phyloP scores from a whole-genome alignment of 2,113 vertebrate genomes.

The Lucifuga dentata region DNA sequence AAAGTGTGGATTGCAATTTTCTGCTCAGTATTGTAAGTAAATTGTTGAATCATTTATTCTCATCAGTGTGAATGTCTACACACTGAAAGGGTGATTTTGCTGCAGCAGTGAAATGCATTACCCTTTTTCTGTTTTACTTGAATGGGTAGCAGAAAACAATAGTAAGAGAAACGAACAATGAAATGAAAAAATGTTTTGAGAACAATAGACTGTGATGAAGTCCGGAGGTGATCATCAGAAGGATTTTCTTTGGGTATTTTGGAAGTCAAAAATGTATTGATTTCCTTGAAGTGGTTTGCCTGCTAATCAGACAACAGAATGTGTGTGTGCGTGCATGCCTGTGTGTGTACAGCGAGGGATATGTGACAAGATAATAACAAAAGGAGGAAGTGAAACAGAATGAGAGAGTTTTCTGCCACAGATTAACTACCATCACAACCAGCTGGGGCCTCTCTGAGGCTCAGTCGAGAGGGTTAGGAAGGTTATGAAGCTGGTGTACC shows the following conservation, averaged over 20 bases:
- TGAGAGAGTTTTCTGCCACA: conserved; percentile 14
- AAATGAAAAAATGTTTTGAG: conserved; percentile 28
- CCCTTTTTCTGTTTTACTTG: conserved; percentile 12
- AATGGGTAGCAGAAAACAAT: conserved; percentile 15
- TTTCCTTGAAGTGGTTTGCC: conserved; percentile 46
- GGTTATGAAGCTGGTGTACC: conserved; percentile 68
- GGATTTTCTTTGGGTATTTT: conserved; percentile 38
- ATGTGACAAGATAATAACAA: conserved; percentile 26
- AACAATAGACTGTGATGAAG: conserved; percentile 24
- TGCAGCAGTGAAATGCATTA: neutral
- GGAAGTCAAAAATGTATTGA: conserved; percentile 37
- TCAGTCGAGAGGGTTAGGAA: conserved; percentile 52
- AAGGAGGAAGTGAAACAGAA: conserved; percentile 11
- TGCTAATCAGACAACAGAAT: conserved; percentile 36
- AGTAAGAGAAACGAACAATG: neutral
- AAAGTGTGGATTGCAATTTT: neutral
- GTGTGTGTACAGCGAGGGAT: conserved; percentile 5
- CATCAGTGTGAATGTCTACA: neutral
- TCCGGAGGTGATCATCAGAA: conserved; percentile 29
- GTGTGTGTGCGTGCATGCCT: conserved; percentile 3
- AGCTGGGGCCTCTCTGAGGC: conserved; percentile 52
- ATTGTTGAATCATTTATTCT: neutral
- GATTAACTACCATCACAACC: conserved; percentile 48
- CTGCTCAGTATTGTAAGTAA: neutral
- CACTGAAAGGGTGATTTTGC: conserved; percentile 20